Percentiles rank a stretch among this genome's conserved stretches.
Conservation (phyloP, 2,113 vertebrate genomes). For the Hemibagrus wyckioides region DNA sequence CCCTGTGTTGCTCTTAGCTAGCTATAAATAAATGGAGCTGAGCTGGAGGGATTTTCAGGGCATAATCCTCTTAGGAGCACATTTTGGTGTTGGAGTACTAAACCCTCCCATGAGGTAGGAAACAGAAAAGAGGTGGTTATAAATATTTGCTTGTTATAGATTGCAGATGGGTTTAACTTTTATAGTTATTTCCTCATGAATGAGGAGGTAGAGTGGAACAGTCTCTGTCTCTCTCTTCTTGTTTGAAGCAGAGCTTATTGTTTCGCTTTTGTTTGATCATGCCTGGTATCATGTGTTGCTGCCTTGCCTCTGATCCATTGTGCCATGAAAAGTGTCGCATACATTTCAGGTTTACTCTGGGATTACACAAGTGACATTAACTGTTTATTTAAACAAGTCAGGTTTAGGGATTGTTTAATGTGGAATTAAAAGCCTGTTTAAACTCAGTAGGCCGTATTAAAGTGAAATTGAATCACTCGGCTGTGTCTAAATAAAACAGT, state of each 20-base stretch:
- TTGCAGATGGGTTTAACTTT: not conserved
- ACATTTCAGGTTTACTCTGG: not conserved
- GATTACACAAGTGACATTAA: not conserved
- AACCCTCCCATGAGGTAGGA: not conserved
- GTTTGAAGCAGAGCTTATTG: not conserved
- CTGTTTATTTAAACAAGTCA: not conserved
- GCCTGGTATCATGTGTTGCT: not conserved
- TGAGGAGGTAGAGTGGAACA: not conserved
- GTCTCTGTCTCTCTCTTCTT: not conserved
- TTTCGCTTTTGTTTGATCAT: not conserved
- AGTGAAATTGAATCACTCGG: not conserved
- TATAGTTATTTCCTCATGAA: not conserved
- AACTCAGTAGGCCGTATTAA: not conserved
- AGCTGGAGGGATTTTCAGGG: conserved; percentile 11
- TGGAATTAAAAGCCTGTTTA: not conserved
- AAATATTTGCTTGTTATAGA: not conserved
- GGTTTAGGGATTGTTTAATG: not conserved
- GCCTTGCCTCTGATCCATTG: not conserved
- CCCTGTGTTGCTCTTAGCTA: conserved; percentile 13
- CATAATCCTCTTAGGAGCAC: conserved; percentile 46
- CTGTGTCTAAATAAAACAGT: not conserved
- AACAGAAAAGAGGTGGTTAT: not conserved
- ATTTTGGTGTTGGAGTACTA: conserved; percentile 26
- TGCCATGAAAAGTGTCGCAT: not conserved
- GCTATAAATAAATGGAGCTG: conserved; percentile 45